These are phyloP conservation scores for Pseudolaguvia tuberculata DNA, from an alignment of 2,113 vertebrate genomes.

Conservation along the genomic window DNA sequence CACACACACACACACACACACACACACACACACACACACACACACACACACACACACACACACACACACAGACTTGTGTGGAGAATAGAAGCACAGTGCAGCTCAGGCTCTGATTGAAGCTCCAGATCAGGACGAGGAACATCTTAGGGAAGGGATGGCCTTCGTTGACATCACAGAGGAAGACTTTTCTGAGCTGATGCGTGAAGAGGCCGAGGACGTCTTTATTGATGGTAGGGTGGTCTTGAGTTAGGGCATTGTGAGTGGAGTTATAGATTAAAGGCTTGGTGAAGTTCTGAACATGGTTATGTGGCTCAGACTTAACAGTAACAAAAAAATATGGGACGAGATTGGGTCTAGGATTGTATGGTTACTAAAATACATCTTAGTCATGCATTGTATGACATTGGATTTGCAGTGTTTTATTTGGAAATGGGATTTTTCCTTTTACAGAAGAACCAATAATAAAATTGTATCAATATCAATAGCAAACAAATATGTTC, in stretches of 20 bases:
- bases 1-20: no score
- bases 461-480: not conserved
- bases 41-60: conserved; percentile 22
- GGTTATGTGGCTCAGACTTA: not conserved
- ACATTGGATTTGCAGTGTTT: not conserved
- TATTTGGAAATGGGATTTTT: not conserved
- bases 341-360: not conserved
- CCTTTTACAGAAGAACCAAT: not conserved
- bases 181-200: conserved; percentile 63
- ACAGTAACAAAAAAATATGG: no score
- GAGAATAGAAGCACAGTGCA: conserved; percentile 53
- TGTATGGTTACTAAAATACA: not conserved
- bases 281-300: not conserved
- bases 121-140: conserved; percentile 51
- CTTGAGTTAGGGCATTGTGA: conserved; percentile 34
- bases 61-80: conserved; percentile 33
- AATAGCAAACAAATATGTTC: not conserved
- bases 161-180: conserved; percentile 58
- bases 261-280: conserved; percentile 21
- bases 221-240: conserved; percentile 67
- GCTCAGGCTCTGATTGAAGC: conserved; percentile 46
- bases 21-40: no score
- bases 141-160: conserved; percentile 53
- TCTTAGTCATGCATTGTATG: not conserved
- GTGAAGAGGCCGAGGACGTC: conserved; percentile 68